These are phyloP conservation scores for Kryptolebias marmoratus DNA, from an alignment of 2,113 vertebrate species.

Conservation along the genomic window DNA sequence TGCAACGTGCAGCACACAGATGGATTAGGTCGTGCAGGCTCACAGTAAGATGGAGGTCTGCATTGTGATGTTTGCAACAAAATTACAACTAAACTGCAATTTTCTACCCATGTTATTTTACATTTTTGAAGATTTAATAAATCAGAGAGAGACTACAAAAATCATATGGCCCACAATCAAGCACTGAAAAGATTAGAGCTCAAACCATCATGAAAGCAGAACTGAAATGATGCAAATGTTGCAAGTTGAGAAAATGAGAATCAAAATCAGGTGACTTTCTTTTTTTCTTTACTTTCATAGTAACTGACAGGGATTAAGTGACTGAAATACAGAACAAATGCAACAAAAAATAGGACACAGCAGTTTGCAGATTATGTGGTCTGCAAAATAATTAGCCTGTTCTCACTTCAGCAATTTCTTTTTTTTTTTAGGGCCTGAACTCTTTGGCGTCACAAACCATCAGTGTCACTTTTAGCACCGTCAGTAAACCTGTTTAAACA, in stretches of 20 bases:
- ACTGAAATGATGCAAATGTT: background rate
- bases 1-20: conserved; percentile 73
- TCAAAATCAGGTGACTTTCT: background rate
- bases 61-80: background rate
- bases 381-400: background rate
- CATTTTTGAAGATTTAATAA: background rate
- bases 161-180: background rate
- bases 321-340: no score
- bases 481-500: background rate
- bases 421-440: background rate
- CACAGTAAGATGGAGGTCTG: conserved; percentile 54
- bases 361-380: background rate
- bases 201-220: background rate
- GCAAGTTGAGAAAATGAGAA: background rate
- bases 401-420: background rate
- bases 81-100: conserved; percentile 1
- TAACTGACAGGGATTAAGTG: background rate
- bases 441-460: background rate
- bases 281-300: no score
- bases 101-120: background rate
- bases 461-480: background rate
- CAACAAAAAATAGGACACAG: background rate
- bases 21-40: conserved; percentile 50
- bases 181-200: background rate
- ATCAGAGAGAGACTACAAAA: background rate